These are phyloP conservation scores for Petaurus breviceps DNA, from an alignment of 2,113 vertebrate genomes.

Conservation along the genomic window DNA sequence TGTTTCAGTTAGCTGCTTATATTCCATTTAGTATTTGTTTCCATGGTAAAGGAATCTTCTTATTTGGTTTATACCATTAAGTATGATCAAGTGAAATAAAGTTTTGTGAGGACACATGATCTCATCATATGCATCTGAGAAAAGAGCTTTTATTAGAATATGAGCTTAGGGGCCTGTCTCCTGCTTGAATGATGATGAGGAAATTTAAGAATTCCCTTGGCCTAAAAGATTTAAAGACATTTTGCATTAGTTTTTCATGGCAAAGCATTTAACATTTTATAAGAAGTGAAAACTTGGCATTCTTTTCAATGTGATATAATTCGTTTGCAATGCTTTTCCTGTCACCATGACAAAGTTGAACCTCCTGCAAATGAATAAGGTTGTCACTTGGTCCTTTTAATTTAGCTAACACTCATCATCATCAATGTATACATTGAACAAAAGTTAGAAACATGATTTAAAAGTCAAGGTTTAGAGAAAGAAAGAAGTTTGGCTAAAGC, in stretches of 20 bases:
- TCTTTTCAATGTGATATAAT: constrained; percentile 45
- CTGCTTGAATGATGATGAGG: constrained; percentile 38
- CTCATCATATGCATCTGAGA: constrained; percentile 26
- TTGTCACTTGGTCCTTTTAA: background rate
- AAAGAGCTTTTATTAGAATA: constrained; percentile 38
- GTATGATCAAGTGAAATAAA: constrained; percentile 29
- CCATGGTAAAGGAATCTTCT: background rate
- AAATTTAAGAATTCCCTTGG: background rate
- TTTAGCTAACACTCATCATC: constrained; percentile 16
- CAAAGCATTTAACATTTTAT: constrained; percentile 50
- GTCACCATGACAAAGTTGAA: constrained; percentile 35
- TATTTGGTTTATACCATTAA: constrained; percentile 39
- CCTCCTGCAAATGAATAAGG: constrained; percentile 32
- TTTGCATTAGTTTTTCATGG: constrained; percentile 27
- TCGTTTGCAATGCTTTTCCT: constrained; percentile 26
- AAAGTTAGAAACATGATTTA: constrained; percentile 14
- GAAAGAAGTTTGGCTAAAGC: constrained; percentile 13
- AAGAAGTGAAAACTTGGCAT: constrained; percentile 9
- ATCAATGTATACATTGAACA: constrained; percentile 7
- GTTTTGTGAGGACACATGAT: constrained; percentile 39
- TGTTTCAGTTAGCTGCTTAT: background rate
- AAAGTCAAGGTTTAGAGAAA: constrained; percentile 30
- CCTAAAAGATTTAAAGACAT: constrained; percentile 43
- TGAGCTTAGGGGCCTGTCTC: background rate
- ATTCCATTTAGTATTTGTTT: background rate